Base-by-base conservation (phyloP, 2,113 vertebrate species). In the Melanerpes aurifrons region DNA sequence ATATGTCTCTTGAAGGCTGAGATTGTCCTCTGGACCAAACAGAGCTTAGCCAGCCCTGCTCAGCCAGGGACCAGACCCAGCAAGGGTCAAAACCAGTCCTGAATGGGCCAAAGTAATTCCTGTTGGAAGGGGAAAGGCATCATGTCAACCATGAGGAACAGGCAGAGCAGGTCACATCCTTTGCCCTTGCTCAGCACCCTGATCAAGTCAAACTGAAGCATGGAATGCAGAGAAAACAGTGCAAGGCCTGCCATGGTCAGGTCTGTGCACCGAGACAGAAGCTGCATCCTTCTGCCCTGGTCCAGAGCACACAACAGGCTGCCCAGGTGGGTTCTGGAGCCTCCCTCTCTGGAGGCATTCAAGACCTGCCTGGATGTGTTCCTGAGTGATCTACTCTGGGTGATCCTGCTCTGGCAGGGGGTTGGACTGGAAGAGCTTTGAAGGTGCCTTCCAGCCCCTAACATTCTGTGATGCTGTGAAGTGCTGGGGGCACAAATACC, bases 211-310 rank as follows among this genome's bases (percentile, higher is more conserved):
- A 79, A 83, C 7, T 0, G 5, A 84, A 63, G 35, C 35, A 50
- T 0, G 4, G 26, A 79, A 82, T 0, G 2, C 7, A 47, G 0
- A 62, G 54, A 72, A 64, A 84, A 64, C 3, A 56, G 9, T 6
- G 15, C 7, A 69, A 58, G 10, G 12, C 10, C 58, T 56, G 29
- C 21, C 54, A 5, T 5, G 45, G 64, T 13, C 20, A 29, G 50
- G 24, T 43, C 28, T 18, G 45, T 82, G 73, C 10, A 10, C 8
- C 7, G 57, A 37, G 15, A 9, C 61, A 32, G 25, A 6, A 3
- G n/a, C 7, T 11, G 43, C 2, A 1, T 54, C 32, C n/a, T n/a
- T 15, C 66, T 57, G 67, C 68, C 67, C 77, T n/a, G 19, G 40
- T 53, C 50, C 61, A 31, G 16, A 53, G 12, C 58, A 28, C 0